These are phyloP conservation scores for Drosophila nikananu DNA, from an alignment of 1,140 invertebrate genomes.

Conservation along the genomic window DNA sequence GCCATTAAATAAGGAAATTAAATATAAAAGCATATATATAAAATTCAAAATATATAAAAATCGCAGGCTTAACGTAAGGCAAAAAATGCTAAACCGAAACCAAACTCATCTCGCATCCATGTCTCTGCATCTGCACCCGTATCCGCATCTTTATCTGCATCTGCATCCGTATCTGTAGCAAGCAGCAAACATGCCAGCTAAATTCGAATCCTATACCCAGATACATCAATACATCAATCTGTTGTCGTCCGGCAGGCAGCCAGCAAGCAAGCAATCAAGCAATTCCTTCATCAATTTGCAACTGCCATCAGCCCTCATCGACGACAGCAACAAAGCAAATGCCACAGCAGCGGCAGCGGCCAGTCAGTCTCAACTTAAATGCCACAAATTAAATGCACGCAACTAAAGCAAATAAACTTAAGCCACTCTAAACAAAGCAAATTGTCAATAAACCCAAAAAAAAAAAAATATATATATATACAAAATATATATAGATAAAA, in stretches of 20 bases:
- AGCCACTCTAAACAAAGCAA: conserved; percentile 34
- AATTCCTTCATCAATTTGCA: conserved; percentile 72
- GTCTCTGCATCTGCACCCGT: conserved; percentile 48
- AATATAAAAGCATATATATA: conserved; percentile 17
- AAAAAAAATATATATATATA: conserved; percentile 1
- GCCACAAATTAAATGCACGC: conserved; percentile 56
- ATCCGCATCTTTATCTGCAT: conserved; percentile 47
- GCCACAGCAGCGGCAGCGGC: conserved; percentile 44
- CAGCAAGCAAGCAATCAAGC: conserved; percentile 67
- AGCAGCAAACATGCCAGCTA: conserved; percentile 61
- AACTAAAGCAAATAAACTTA: conserved; percentile 60
- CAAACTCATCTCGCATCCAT: conserved; percentile 52
- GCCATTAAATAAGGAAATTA: conserved; percentile 59
- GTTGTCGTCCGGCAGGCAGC: conserved; percentile 18
- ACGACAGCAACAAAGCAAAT: conserved; percentile 31
- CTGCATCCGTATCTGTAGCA: conserved; percentile 40
- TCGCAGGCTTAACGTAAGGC: conserved; percentile 31
- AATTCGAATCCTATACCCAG: conserved; percentile 49
- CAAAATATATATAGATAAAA: conserved; percentile 7
- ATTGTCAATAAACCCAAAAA: conserved; percentile 27
- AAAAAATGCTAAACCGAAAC: conserved; percentile 59
- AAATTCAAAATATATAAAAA: conserved; percentile 15
- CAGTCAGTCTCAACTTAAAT: conserved; percentile 27
- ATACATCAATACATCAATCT: conserved; percentile 67
- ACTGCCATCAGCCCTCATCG: conserved; percentile 70